Evolutionary conservation across 2,113 vertebrate species (phyloP), one percentile per base, ranked within the genome.

Genomic region (Myiagra hebetior): DNA sequence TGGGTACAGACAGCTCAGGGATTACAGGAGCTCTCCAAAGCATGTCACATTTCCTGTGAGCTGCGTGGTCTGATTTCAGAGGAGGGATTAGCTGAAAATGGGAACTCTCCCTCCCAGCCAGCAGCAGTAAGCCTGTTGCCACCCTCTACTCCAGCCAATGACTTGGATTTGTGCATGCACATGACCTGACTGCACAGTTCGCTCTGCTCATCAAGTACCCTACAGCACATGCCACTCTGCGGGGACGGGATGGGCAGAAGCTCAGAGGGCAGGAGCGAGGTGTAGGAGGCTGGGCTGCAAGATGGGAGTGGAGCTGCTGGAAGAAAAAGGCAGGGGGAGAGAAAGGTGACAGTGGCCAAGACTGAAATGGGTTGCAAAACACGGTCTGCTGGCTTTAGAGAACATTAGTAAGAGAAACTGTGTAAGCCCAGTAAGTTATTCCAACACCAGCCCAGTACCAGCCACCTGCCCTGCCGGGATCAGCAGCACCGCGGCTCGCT

Each of bases 241-340:
- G 41, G 59, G 4, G 37, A 50, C 2, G 10, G 31, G 57, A 18
- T 0, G 8, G 68, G n/a, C 65, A 53, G 69, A 68, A 65, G 47
- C 24, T 55, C 28, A 26, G 46, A 60, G 50, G 37, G 46, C 49
- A 68, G 24, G 46, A 68, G 1, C 0, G 5, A 62, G 31, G 11
- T 22, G 0, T 7, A 24, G 39, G 27, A 26, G 7, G 15, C 64
- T 57, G 52, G 37, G 68, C 44, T 62, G 46, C 72, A 73, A 33
- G 35, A 49, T 3, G 11, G 59, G 33, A 76, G 33, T 0, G 0
- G 73, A 72, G 42, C 30, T 11, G 1, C 57, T 13, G 39, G 55
- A 49, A 70, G n/a, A 28, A 44, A 87, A 65, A 81, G 7, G 22
- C 12, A 18, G 7, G 2, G 15, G 9, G 27, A 46, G 41, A 47